Evolutionary conservation across 2,113 vertebrate genomes (phyloP), one percentile per base, ranked within the genome.

Genomic region (Aegotheles bennettii): DNA sequence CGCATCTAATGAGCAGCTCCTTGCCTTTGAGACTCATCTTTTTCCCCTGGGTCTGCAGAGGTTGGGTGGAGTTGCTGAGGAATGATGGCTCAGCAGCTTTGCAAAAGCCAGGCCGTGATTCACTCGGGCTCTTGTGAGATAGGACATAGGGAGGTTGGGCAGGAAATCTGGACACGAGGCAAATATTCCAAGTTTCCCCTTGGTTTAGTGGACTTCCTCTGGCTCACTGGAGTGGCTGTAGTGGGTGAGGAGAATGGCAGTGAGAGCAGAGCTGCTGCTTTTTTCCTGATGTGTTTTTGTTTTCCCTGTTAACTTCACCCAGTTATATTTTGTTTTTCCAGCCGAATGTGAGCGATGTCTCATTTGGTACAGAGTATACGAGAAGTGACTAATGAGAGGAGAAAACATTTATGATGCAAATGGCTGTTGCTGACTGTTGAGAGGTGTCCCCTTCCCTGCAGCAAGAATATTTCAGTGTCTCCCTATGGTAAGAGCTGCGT

Each of bases 21-120:
- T 28, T 14, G 43, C 43, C 43, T 45, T 16, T 16, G 43, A 45
- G 43, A 45, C 43, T 45, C 16, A 18, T 45, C 48, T 48, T 21
- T 43, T 38, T 21, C 28, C 87, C 53, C 19, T 1, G 24, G 61
- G n/a, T 11, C 17, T 23, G 16, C 47, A 17, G 8, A 48, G 73
- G 35, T 64, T 5, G 63, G 76, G 76, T 31, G 87, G 86, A 89
- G 93, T 29, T 63, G 85, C 83, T 13, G 18, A 16, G 88, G 73
- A 88, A 1, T 4, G 94, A 78, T 90, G 87, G 69, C 89, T 95
- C 91, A 97, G 94, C 93, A 94, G 75, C 91, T 83, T 9, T 69
- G 89, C 51, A 1, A 0, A 6, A 43, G 53, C 28, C 84, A 9
- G 89, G 54, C 90, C 1, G 23, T 87, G 82, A 89, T 89, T 91